A percentile compares a stretch with the other conserved stretches of the same genome.
phyloP scores from a whole-genome alignment of 2,113 vertebrate genomes.

The Pica pica region DNA sequence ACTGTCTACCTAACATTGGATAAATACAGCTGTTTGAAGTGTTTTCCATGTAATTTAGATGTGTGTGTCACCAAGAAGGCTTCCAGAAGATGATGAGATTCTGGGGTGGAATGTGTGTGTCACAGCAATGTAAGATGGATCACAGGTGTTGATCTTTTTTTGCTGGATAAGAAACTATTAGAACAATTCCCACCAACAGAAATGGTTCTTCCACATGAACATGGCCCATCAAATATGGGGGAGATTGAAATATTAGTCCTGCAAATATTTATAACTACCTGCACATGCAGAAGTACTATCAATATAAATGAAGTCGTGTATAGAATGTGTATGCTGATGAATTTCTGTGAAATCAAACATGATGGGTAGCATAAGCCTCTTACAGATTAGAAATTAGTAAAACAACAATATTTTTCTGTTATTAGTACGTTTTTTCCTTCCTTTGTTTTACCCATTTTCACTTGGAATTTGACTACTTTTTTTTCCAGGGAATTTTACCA shows the following conservation, averaged over 20 bases:
- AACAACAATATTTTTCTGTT: background rate
- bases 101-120: background rate
- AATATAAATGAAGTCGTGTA: background rate
- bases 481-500: background rate
- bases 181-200: background rate
- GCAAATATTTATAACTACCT: background rate
- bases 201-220: background rate
- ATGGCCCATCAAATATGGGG: background rate
- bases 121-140: background rate
- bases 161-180: background rate
- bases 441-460: background rate
- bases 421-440: background rate
- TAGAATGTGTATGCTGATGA: background rate
- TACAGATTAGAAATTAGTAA: background rate
- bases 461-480: background rate
- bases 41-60: background rate
- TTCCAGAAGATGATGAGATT: background rate
- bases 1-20: background rate
- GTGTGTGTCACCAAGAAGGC: background rate
- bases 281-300: background rate
- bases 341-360: background rate
- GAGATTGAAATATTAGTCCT: background rate
- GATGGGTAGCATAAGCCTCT: background rate
- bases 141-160: background rate
- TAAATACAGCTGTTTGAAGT: background rate